Percentiles rank a stretch among this genome's conserved stretches.
Evolutionary conservation across 2,888 invertebrate genomes (phyloP).

Genomic region (Sinelater perroti): DNA sequence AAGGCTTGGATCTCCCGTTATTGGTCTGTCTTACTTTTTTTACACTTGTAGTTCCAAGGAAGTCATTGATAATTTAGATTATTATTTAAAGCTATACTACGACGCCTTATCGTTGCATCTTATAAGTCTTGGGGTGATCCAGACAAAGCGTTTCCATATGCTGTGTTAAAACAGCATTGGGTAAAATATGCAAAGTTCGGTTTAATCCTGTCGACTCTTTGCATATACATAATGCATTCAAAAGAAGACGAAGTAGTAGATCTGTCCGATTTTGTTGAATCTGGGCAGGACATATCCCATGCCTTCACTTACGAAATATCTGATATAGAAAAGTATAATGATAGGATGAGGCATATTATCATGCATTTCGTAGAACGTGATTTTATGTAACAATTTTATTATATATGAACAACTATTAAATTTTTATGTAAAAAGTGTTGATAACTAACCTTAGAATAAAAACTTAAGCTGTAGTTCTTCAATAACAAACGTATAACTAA

Average conservation of each 20-base stretch:
- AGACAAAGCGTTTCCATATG: constrained; percentile 40
- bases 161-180: constrained; percentile 29
- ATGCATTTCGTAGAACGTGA: constrained; percentile 15
- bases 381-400: too few relatives aligned
- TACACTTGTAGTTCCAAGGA: constrained; percentile 40
- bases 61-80: constrained; percentile 38
- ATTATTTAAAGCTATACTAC: constrained; percentile 46
- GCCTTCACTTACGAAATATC: constrained; percentile 8
- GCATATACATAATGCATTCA: constrained; percentile 34
- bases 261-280: constrained; percentile 1
- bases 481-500: too few relatives aligned
- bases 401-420: too few relatives aligned
- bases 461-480: too few relatives aligned
- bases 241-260: constrained; percentile 31
- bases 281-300: neutral
- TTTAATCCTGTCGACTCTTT: constrained; percentile 20
- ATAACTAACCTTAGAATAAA: too few relatives aligned
- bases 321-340: constrained; percentile 15
- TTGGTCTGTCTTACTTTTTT: constrained; percentile 47
- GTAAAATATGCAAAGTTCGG: constrained; percentile 30
- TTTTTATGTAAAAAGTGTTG: too few relatives aligned
- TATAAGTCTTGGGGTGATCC: too few relatives aligned
- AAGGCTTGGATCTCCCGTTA: constrained; percentile 40
- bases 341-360: constrained; percentile 13
- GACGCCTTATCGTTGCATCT: constrained; percentile 39